phyloP scores from a whole-genome alignment of 2,113 vertebrate species.

The Coracopsis vasa region DNA sequence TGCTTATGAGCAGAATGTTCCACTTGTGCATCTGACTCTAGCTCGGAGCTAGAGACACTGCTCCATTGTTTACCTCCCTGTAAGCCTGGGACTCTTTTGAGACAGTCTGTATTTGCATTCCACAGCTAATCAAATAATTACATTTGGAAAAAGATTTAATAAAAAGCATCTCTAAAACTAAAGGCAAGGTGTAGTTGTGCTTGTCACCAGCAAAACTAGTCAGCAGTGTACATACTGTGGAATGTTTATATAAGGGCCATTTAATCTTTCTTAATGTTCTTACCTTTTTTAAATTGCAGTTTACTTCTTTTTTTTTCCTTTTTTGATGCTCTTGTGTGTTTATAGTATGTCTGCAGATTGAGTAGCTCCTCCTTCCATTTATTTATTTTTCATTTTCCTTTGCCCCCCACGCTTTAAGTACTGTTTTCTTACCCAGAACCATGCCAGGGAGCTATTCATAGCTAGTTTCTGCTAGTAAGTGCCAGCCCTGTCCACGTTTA shows the following conservation, averaged over 20 bases:
- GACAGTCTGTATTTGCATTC: conserved; percentile 26
- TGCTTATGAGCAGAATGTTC: neutral
- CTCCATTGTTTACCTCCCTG: neutral
- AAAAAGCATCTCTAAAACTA: neutral
- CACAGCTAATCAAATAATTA: conserved; percentile 35
- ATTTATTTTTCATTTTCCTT: neutral
- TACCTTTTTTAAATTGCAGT: neutral
- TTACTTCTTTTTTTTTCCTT: neutral
- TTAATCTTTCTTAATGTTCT: neutral
- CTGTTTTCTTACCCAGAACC: neutral
- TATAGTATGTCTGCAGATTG: neutral
- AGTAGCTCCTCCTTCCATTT: neutral
- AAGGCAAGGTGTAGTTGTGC: neutral
- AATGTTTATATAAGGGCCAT: neutral
- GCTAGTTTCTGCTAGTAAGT: neutral
- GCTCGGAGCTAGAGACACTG: neutral
- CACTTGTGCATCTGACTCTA: neutral
- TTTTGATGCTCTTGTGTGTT: neutral
- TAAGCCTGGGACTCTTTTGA: neutral
- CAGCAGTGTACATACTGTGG: neutral
- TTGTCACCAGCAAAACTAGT: neutral
- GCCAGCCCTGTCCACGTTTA: neutral
- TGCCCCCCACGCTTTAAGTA: neutral
- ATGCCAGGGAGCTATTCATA: neutral
- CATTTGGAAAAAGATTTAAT: conserved; percentile 12